A percentile compares a stretch with the other conserved stretches of the same genome.
Evolutionary conservation across 2,888 invertebrate genomes (phyloP).

Genomic region (Oasisia sp.): DNA sequence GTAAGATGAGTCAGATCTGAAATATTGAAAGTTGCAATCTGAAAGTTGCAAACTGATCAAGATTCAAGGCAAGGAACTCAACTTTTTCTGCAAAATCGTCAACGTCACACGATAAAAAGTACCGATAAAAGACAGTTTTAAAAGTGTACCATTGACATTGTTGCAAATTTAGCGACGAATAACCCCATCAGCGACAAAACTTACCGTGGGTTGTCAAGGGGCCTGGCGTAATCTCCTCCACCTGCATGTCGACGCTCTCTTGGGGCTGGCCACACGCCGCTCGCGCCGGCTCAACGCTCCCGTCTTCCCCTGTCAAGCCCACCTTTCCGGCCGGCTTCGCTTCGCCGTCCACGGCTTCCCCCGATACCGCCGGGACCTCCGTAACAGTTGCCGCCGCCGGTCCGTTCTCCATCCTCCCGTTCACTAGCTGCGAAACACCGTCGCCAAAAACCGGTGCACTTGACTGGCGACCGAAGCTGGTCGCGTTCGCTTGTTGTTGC

Average conservation of each 20-base stretch:
- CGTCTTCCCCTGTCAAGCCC: not conserved
- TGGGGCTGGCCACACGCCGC: not conserved
- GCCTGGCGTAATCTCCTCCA: not conserved
- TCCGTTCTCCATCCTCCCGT: slow-evolving; percentile 10
- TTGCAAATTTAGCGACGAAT: not conserved
- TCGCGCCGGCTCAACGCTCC: not conserved
- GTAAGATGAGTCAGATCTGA: not conserved
- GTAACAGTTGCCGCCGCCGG: not conserved
- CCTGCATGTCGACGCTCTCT: not conserved
- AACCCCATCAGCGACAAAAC: not conserved
- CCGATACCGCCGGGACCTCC: not conserved
- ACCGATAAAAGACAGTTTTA: too few species aligned
- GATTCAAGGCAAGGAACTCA: not conserved
- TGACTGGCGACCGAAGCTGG: not conserved
- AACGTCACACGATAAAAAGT: not conserved
- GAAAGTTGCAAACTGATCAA: not conserved
- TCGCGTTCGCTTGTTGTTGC: slow-evolving; percentile 17
- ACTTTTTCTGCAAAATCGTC: not conserved
- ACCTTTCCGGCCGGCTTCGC: not conserved
- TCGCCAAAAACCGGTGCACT: not conserved
- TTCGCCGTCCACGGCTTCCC: not conserved
- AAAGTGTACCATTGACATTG: not conserved
- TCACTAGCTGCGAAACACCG: not conserved
- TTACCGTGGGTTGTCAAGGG: not conserved
- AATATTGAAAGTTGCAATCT: not conserved